Percentiles rank a stretch among this genome's conserved stretches.
Conservation (phyloP, 2,888 invertebrate genomes). For the Cyrtodaria siliqua region DNA sequence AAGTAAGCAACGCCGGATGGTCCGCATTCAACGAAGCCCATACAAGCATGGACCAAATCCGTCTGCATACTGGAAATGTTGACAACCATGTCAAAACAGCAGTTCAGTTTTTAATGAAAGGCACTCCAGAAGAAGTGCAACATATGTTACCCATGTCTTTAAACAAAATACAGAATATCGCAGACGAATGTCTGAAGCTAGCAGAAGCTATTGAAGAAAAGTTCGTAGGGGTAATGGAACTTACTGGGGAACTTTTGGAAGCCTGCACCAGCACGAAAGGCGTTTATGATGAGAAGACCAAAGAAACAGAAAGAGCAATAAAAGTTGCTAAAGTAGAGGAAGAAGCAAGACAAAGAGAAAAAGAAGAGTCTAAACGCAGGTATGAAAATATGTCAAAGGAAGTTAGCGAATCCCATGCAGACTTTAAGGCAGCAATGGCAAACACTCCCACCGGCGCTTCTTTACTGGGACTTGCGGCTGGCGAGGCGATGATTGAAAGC, state of each 20-base stretch:
- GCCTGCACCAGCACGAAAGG: slow-evolving; percentile 1
- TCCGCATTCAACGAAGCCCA: slow-evolving; percentile 5
- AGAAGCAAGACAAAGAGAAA: background rate
- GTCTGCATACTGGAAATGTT: background rate
- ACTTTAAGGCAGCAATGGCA: background rate
- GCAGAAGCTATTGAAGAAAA: background rate
- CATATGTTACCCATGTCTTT: background rate
- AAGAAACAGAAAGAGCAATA: slow-evolving; percentile 3
- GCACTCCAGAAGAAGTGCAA: slow-evolving; percentile 2
- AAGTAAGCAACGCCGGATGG: background rate
- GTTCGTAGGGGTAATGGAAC: background rate
- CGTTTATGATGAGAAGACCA: background rate
- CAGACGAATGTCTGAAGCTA: slow-evolving; percentile 2
- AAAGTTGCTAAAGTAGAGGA: background rate
- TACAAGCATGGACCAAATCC: slow-evolving; percentile 11
- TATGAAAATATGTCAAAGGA: slow-evolving; percentile 3
- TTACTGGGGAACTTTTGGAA: slow-evolving; percentile 4
- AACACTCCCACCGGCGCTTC: background rate
- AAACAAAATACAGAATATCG: background rate
- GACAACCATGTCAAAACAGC: slow-evolving; percentile 5
- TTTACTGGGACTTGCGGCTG: background rate
- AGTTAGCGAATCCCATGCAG: background rate
- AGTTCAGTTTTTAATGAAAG: slow-evolving; percentile 1
- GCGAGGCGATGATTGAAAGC: background rate
- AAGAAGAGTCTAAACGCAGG: background rate